Evolutionary conservation across 2,113 vertebrate species (phyloP).

Genomic region (Emydura subglobosa): DNA sequence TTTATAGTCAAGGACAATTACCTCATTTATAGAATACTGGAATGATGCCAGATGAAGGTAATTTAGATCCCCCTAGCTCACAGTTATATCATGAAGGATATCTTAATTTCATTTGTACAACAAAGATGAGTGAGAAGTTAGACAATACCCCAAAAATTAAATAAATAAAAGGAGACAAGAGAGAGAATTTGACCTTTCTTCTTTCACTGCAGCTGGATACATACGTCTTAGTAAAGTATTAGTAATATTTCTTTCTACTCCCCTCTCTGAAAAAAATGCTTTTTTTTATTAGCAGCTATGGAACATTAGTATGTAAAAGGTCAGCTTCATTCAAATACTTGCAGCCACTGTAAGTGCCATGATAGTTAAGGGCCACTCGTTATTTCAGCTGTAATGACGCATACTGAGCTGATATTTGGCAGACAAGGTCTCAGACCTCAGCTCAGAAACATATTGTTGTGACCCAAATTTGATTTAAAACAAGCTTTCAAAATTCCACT

Average conservation of each 20-base stretch:
- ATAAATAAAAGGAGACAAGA: slow-evolving; percentile 12
- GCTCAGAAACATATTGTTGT: not conserved
- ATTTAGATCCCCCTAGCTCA: slow-evolving; percentile 97
- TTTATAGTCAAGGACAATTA: slow-evolving; percentile 99
- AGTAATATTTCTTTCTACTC: slow-evolving; percentile 73
- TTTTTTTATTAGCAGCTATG: slow-evolving; percentile 58
- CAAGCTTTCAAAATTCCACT: not conserved
- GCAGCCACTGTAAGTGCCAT: not conserved
- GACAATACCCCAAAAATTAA: slow-evolving; percentile 65
- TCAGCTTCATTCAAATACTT: slow-evolving; percentile 61
- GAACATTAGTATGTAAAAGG: slow-evolving; percentile 58
- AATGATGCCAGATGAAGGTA: slow-evolving; percentile 99
- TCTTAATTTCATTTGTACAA: slow-evolving; percentile 89
- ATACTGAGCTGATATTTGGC: not conserved
- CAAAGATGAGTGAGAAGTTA: slow-evolving; percentile 82
- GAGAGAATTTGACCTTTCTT: slow-evolving; percentile 83
- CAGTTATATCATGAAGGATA: slow-evolving; percentile 99
- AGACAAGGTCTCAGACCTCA: not conserved
- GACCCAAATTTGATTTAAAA: not conserved
- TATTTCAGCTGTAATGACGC: slow-evolving; percentile 33
- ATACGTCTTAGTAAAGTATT: slow-evolving; percentile 81
- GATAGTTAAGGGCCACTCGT: not conserved
- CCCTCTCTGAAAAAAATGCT: slow-evolving; percentile 38
- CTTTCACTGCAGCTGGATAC: slow-evolving; percentile 75
- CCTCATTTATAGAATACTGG: slow-evolving; percentile 99